phyloP scores from a whole-genome alignment of 2,113 vertebrate genomes.

The Laterallus jamaicensis region DNA sequence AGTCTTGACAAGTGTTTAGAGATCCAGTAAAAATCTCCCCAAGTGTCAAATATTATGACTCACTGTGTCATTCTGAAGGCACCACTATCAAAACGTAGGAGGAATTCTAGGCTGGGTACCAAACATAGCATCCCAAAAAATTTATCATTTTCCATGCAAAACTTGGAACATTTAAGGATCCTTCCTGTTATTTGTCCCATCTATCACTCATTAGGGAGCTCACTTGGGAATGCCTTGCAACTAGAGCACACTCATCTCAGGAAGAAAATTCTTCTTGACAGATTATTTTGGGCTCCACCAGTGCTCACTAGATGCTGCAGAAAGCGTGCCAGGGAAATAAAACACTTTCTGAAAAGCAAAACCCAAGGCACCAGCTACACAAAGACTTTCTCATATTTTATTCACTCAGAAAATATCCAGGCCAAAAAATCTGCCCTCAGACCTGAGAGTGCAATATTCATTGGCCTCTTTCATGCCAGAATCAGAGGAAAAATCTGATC shows the following conservation, averaged over 20 bases:
- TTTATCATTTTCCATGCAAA: slow-evolving; percentile 33
- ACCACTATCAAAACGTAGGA: slow-evolving; percentile 56
- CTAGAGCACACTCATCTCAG: slow-evolving; percentile 28
- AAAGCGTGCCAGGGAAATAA: slow-evolving; percentile 55
- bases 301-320: not conserved
- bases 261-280: slow-evolving; percentile 36
- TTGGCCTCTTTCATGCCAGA: not conserved
- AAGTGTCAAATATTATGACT: slow-evolving; percentile 71
- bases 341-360: slow-evolving; percentile 38
- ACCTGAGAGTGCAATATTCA: not conserved
- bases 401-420: slow-evolving; percentile 1
- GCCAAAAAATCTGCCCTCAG: slow-evolving; percentile 55
- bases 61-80: slow-evolving; percentile 50
- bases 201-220: slow-evolving; percentile 50
- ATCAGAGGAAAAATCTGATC: slow-evolving; percentile 41
- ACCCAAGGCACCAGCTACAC: slow-evolving; percentile 36
- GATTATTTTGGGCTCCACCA: slow-evolving; percentile 15
- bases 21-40: slow-evolving; percentile 53
- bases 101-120: slow-evolving; percentile 65
- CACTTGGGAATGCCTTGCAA: slow-evolving; percentile 45
- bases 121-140: slow-evolving; percentile 52
- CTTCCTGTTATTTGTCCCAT: slow-evolving; percentile 61
- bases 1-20: slow-evolving; percentile 52
- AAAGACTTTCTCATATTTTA: slow-evolving; percentile 28
- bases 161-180: slow-evolving; percentile 40